Evolutionary conservation across 2,797 vertebrate species (phyloP), one percentile per base, ranked within the genome.

Genomic region (Agapornis canus): DNA sequence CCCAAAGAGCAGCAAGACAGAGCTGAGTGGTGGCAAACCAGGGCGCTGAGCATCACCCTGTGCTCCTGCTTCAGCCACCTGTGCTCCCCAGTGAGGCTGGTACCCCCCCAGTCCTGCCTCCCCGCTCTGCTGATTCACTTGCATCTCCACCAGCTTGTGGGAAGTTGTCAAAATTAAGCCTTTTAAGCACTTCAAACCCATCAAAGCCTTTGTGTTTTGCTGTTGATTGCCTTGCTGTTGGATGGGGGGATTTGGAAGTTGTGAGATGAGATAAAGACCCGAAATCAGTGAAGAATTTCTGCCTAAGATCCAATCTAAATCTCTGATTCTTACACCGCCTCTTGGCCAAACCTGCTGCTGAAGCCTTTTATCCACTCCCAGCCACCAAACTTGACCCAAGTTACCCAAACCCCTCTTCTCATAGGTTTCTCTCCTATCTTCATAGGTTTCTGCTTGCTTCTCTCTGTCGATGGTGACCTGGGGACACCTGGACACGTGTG

Each of bases 21-120:
- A 14, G 45, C 0, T 0, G 12, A n/a, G 31, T 1, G 17, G 60
- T 0, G 5, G 86, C 54, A 72, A 22, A 18, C 0, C 0, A 0
- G 47, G 85, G 45, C 1, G 13, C 82, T 29, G 47, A 85, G 82
- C 86, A 86, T 48, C 88, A 2, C 64, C 52, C 64, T 0, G 5
- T 2, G 57, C 61, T 64, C 54, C 64, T n/a, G 32, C 40, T 9
- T 5, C n/a, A 4, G 45, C 2, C 0, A 21, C 13, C 37, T 10
- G 26, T 31, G 12, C 42, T 39, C n/a, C 54, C 69, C 82, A 8
- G 57, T 6, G 0, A 29, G 7, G 4, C 90, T 4, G 20, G 23
- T 3, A 4, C 57, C 52, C 42, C 9, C 51, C 1, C n/a, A n/a
- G 0, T 22, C 82, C 52, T 7, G 16, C 56, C 56, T 6, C 61